These are phyloP conservation scores for Hoplodrina ambigua DNA, from an alignment of 2,888 invertebrate species.

Conservation along the genomic window DNA sequence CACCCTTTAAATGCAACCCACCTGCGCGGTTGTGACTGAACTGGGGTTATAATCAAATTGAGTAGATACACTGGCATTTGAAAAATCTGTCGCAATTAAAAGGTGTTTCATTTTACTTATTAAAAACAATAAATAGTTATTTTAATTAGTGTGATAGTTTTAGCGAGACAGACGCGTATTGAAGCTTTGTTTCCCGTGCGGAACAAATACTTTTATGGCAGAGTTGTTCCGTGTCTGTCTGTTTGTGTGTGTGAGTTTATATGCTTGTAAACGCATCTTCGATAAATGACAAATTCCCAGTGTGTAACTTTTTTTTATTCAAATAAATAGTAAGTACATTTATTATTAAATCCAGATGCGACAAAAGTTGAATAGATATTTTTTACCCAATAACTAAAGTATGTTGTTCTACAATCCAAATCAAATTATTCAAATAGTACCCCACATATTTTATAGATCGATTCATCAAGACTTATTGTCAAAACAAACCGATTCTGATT, in stretches of 20 bases:
- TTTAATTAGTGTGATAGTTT: not conserved
- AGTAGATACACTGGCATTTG: slow-evolving; percentile 6
- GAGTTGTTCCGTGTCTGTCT: no score
- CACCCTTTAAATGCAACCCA: slow-evolving; percentile 57
- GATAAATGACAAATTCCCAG: no score
- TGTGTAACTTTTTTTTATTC: no score
- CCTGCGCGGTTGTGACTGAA: slow-evolving; percentile 27
- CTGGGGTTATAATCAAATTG: slow-evolving; percentile 41
- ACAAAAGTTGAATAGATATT: no score
- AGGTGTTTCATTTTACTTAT: not conserved
- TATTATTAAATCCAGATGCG: not conserved
- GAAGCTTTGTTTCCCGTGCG: no score
- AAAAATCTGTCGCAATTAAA: not conserved
- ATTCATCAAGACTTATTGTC: slow-evolving; percentile 5
- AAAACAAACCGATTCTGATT: slow-evolving; percentile 56
- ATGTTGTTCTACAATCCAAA: not conserved
- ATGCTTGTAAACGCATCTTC: no score
- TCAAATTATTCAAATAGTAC: slow-evolving; percentile 4
- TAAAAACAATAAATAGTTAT: not conserved
- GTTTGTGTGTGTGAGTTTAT: no score
- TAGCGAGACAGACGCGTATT: no score
- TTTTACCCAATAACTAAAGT: not conserved
- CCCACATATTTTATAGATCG: slow-evolving; percentile 4
- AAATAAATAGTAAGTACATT: not conserved
- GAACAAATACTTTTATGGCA: no score